phyloP scores from a whole-genome alignment of 1,140 invertebrate genomes.

The Samia ricini region DNA sequence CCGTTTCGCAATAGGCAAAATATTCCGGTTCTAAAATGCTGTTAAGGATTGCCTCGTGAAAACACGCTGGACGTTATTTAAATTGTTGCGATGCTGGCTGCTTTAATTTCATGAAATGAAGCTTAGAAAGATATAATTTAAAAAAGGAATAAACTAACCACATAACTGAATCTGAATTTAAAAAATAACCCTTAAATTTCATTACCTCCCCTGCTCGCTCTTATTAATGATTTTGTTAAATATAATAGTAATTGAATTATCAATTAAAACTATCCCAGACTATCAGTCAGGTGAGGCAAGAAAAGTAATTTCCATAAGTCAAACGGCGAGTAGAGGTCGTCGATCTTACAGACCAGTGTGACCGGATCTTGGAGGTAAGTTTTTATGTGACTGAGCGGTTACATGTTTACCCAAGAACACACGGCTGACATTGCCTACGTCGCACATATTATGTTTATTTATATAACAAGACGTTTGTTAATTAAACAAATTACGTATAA shows the following conservation, averaged over 20 bases:
- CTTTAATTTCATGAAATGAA: too few relatives aligned
- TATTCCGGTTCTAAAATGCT: too few relatives aligned
- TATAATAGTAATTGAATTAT: constrained; percentile 2
- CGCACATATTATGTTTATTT: constrained; percentile 26
- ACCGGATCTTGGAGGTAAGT: constrained; percentile 68
- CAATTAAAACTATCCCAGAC: constrained; percentile 16
- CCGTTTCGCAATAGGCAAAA: too few relatives aligned
- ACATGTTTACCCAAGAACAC: constrained; percentile 64
- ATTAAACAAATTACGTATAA: background rate
- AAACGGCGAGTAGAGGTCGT: constrained; percentile 65
- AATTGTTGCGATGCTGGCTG: too few relatives aligned
- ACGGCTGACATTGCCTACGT: constrained; percentile 32
- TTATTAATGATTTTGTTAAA: background rate
- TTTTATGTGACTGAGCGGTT: constrained; percentile 62
- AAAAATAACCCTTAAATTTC: too few relatives aligned
- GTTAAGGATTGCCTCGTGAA: too few relatives aligned
- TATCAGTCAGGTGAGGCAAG: constrained; percentile 46
- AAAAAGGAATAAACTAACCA: too few relatives aligned
- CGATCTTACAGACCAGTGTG: constrained; percentile 65
- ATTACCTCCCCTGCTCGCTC: too few relatives aligned
- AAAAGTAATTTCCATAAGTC: constrained; percentile 72
- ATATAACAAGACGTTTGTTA: constrained; percentile 15
- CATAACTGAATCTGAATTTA: too few relatives aligned
- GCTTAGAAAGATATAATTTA: too few relatives aligned
- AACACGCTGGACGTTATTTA: too few relatives aligned